These are phyloP conservation scores for Babylonia areolata DNA, from an alignment of 1,140 invertebrate species.

Conservation along the genomic window DNA sequence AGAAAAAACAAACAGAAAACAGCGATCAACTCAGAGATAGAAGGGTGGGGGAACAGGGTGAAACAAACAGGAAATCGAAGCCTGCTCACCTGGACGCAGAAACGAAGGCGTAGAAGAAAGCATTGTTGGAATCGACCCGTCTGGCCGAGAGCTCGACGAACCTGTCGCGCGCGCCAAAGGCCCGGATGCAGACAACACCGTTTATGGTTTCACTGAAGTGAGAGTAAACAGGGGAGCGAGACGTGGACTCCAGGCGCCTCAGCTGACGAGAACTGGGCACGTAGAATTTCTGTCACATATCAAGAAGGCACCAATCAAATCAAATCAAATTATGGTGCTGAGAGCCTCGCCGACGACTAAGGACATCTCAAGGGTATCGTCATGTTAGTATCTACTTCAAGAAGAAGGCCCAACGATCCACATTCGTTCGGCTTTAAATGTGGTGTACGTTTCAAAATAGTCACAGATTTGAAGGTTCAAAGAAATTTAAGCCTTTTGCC, in stretches of 20 bases:
- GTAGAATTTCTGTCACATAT: conserved; percentile 95
- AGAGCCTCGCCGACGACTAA: too few species aligned
- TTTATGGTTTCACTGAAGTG: conserved; percentile 77
- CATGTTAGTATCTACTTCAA: too few species aligned
- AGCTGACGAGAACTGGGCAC: conserved; percentile 83
- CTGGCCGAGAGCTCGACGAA: conserved; percentile 77
- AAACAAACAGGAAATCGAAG: not conserved
- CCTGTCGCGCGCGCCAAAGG: conserved; percentile 74
- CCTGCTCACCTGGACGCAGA: conserved; percentile 59
- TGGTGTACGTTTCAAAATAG: too few species aligned
- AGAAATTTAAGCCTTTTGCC: too few species aligned
- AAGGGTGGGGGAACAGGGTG: not conserved
- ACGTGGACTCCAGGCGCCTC: conserved; percentile 75
- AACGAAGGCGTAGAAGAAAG: conserved; percentile 60
- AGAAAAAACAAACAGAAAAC: not conserved
- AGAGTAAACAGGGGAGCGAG: conserved; percentile 77
- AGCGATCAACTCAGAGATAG: too few species aligned
- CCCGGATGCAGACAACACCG: conserved; percentile 78
- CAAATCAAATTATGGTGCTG: too few species aligned
- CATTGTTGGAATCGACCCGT: conserved; percentile 64
- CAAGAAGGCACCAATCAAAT: too few species aligned
- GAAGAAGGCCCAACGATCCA: too few species aligned
- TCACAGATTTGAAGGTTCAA: too few species aligned
- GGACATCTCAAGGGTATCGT: too few species aligned
- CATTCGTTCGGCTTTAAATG: too few species aligned